phyloP scores from a whole-genome alignment of 2,113 vertebrate species.

The Stigmatopora argus region DNA sequence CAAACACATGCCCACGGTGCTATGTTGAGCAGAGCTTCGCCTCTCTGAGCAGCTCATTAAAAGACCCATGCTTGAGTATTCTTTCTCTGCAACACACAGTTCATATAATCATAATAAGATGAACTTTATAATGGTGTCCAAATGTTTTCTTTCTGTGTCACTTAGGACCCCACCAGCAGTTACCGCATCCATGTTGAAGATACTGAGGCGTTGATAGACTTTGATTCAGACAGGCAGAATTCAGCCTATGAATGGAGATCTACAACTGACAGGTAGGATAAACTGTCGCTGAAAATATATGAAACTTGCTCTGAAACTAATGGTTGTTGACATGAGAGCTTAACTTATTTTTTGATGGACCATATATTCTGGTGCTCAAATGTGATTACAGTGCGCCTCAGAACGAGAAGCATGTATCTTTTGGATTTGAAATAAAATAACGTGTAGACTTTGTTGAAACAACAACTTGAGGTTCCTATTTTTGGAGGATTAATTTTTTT shows the following conservation, averaged over 20 bases:
- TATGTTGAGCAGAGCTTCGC: slow-evolving; percentile 44
- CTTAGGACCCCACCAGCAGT: slow-evolving; percentile 75
- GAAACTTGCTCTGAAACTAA: neutral
- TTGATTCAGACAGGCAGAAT: slow-evolving; percentile 66
- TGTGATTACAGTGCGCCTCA: slow-evolving; percentile 35
- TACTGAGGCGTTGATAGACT: slow-evolving; percentile 72
- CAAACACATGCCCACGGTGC: slow-evolving; percentile 28
- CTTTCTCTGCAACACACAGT: slow-evolving; percentile 30
- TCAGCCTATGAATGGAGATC: slow-evolving; percentile 53
- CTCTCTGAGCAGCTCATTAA: slow-evolving; percentile 66
- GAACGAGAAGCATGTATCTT: neutral
- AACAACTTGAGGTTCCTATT: neutral
- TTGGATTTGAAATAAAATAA: neutral
- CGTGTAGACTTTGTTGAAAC: neutral
- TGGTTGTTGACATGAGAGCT: neutral
- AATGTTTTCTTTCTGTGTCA: slow-evolving; percentile 15
- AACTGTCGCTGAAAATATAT: neutral
- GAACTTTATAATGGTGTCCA: neutral
- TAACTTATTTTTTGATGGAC: neutral
- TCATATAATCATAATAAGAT: slow-evolving; percentile 5
- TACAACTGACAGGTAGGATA: slow-evolving; percentile 70
- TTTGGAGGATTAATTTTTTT: neutral
- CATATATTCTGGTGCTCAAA: slow-evolving; percentile 35
- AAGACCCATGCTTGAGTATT: slow-evolving; percentile 57
- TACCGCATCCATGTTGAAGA: slow-evolving; percentile 64